Evolutionary conservation across 2,888 invertebrate species (phyloP).

Genomic region (Drosophila glabriapex): DNA sequence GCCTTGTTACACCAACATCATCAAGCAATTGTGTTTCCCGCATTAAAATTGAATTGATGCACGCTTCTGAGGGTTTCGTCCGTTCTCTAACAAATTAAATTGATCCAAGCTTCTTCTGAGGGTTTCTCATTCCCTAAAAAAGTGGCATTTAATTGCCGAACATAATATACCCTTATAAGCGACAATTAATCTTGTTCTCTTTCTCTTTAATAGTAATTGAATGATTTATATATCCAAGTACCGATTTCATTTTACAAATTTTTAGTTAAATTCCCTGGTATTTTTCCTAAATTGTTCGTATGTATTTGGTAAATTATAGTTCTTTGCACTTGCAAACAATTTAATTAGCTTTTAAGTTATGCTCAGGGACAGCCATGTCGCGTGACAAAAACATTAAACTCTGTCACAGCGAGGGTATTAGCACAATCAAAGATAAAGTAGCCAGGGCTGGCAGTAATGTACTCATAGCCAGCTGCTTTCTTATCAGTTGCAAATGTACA

Average conservation of each 20-base stretch:
- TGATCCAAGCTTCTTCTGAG: neutral
- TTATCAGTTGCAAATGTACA: constrained; percentile 31
- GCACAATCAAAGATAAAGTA: neutral
- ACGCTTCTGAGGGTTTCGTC: too few species aligned
- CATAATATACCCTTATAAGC: neutral
- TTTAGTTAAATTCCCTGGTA: neutral
- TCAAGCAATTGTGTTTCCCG: constrained; percentile 15
- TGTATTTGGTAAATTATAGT: neutral
- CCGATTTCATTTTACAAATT: neutral
- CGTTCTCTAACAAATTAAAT: neutral
- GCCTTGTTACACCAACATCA: neutral
- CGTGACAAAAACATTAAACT: neutral
- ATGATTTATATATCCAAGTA: neutral
- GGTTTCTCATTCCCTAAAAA: neutral
- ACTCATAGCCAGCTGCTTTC: constrained; percentile 19
- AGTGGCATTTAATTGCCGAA: neutral
- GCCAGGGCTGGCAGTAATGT: neutral
- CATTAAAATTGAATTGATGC: constrained; percentile 16
- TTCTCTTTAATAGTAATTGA: neutral
- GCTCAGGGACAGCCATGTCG: neutral
- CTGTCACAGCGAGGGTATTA: constrained; percentile 3
- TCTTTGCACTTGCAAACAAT: neutral
- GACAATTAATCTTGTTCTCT: neutral
- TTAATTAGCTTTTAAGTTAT: neutral
- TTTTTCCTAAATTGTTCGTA: neutral